Evolutionary conservation across 2,797 vertebrate genomes (phyloP), one percentile per base, ranked within the genome.

Genomic region (Pangasius macronema): DNA sequence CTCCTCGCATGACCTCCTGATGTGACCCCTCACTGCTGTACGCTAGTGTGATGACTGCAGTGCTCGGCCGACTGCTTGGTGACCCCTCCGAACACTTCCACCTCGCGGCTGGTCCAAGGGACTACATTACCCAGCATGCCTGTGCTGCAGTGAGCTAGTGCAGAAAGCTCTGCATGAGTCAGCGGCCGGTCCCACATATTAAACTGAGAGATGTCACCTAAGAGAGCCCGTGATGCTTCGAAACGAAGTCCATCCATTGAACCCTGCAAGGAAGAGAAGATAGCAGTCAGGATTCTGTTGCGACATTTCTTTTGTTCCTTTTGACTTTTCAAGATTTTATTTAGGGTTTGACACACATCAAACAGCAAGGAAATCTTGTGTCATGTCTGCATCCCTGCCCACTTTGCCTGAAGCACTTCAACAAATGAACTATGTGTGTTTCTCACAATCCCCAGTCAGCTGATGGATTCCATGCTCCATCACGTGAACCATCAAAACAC

Each of bases 181-280:
- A 99, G 95, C 84, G 95, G 94, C 4, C 96, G 96, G 92, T 99
- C 97, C 98, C 98, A 99, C 83, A 99, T 91, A 4, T 97, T 95
- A 88, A 99, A 97, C 93, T 99, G 97, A 0, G 98, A 96, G 90
- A 99, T 89, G 92, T 99, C 97, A 59, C 98, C 98, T 0, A 99
- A 97, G 11, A 99, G 95, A 84, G 98, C 97, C 91, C 99, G 98
- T 0, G 97, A 97, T 46, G 97, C 97, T 36, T 99, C 98, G 61
- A 99, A 99, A 24, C 97, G 96, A 85, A 88, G 90, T n/a, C 97
- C 98, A 0, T 97, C 97, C 42, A 97, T 86, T 0, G 96, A 95
- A 91, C 98, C 97, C 98, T 99, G 75, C 55, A 87, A 85, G 3
- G 7, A 67, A 67, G 59, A 87, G 24, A 68, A 14, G 70, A 68